A percentile compares a stretch with the other conserved stretches of the same genome.
phyloP scores from a whole-genome alignment of 2,797 vertebrate species.

The Synanceia verrucosa region DNA sequence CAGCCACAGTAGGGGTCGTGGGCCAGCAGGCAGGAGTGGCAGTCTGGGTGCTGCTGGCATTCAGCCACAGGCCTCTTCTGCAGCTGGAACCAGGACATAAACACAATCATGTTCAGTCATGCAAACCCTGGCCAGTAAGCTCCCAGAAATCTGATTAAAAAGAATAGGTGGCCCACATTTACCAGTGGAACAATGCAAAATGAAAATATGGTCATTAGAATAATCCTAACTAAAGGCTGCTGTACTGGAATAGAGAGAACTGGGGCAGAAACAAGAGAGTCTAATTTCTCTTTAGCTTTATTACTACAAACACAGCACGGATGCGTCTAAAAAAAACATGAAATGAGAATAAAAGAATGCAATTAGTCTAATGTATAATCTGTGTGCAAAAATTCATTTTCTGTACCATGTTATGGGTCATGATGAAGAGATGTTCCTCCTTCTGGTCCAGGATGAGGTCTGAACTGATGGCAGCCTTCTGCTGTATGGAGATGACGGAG shows the following conservation, averaged over 20 bases:
- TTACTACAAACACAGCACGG: not conserved
- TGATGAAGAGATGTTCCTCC: slow-evolving; percentile 91
- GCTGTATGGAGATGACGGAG: slow-evolving; percentile 83
- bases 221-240: slow-evolving; percentile 36
- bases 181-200: slow-evolving; percentile 50
- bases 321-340: not conserved
- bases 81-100: slow-evolving; percentile 83
- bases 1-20: slow-evolving; percentile 97
- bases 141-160: slow-evolving; percentile 58
- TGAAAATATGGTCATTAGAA: slow-evolving; percentile 50
- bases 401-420: slow-evolving; percentile 90
- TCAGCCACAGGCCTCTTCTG: slow-evolving; percentile 92
- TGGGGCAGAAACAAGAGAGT: slow-evolving; percentile 35
- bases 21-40: slow-evolving; percentile 89
- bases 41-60: slow-evolving; percentile 89
- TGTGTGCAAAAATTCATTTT: too few species aligned
- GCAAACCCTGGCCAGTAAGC: slow-evolving; percentile 45
- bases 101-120: slow-evolving; percentile 37
- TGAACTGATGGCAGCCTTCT: slow-evolving; percentile 86
- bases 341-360: not conserved
- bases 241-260: slow-evolving; percentile 10
- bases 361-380: not conserved
- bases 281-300: not conserved
- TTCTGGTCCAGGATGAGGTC: slow-evolving; percentile 91
- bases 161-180: slow-evolving; percentile 60